Conservation (phyloP, 2,888 invertebrate genomes). For the Oscheius onirici region DNA sequence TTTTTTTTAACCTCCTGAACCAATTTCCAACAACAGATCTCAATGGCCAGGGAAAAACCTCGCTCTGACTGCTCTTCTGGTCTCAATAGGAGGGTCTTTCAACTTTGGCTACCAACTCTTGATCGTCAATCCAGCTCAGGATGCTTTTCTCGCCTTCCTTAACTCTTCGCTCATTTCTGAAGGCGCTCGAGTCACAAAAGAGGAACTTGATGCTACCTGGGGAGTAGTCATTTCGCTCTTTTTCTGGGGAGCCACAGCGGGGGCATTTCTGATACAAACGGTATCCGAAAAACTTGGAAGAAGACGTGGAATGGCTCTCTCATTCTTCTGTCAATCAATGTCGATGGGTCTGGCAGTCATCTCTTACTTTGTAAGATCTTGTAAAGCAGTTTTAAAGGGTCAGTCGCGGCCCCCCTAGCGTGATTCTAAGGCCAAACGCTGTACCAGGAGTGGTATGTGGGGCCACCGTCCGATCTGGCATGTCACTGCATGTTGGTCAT, state of each 20-base stretch:
- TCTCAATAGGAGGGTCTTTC: constrained; percentile 47
- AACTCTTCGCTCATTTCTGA: constrained; percentile 23
- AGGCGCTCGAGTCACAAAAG: neutral
- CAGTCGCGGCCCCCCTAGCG: too few species aligned
- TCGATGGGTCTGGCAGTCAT: constrained; percentile 37
- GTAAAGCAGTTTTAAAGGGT: too few species aligned
- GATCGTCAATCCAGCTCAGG: constrained; percentile 59
- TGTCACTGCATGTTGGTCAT: too few species aligned
- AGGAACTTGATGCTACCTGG: constrained; percentile 46
- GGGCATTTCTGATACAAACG: constrained; percentile 37
- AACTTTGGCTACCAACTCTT: constrained; percentile 60
- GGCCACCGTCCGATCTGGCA: too few species aligned
- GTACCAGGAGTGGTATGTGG: too few species aligned
- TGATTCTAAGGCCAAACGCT: too few species aligned
- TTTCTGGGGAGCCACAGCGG: constrained; percentile 59
- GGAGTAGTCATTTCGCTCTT: constrained; percentile 51
- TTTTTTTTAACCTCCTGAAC: neutral
- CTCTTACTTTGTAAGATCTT: constrained; percentile 41
- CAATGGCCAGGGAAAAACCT: neutral
- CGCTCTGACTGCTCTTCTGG: constrained; percentile 15
- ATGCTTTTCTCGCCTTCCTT: constrained; percentile 48
- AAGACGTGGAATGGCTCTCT: constrained; percentile 41
- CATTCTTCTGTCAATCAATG: constrained; percentile 39
- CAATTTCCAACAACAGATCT: neutral
- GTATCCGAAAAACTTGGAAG: constrained; percentile 45